A percentile compares a stretch with the other conserved stretches of the same genome.
phyloP scores from a whole-genome alignment of 37 sponge, comb jelly and placozoan genomes.

The Cliona cf. orientalis region DNA sequence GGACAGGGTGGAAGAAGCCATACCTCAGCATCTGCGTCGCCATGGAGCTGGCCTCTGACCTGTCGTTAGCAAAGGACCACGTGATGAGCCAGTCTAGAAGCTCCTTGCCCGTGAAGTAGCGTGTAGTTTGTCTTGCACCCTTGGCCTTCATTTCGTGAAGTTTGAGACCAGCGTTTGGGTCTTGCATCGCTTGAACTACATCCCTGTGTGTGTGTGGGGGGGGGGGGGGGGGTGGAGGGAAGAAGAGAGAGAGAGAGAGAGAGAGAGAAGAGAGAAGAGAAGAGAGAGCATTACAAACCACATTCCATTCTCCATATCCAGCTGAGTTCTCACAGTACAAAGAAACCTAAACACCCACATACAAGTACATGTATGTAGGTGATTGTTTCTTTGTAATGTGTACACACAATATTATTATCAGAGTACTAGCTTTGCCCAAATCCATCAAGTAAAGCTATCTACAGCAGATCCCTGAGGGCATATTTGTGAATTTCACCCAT shows the following conservation, averaged over 20 bases:
- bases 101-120: constrained; percentile 56
- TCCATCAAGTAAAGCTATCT: background rate
- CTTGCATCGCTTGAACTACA: constrained; percentile 78
- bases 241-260: background rate
- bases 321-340: background rate
- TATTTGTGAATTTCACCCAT: background rate
- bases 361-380: too few relatives aligned
- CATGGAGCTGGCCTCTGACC: constrained; percentile 23
- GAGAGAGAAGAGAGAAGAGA: background rate
- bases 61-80: constrained; percentile 55
- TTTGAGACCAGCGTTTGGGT: constrained; percentile 51
- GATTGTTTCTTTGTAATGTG: too few relatives aligned
- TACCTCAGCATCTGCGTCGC: constrained; percentile 46
- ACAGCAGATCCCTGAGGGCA: background rate
- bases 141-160: constrained; percentile 28
- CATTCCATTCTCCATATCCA: background rate
- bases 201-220: constrained; percentile 29
- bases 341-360: too few relatives aligned
- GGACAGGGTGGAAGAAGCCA: constrained; percentile 54
- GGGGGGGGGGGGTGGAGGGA: background rate
- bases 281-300: background rate
- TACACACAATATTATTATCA: too few relatives aligned
- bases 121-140: background rate
- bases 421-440: background rate
- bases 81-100: constrained; percentile 57